Evolutionary conservation across 2,113 vertebrate genomes (phyloP).

Genomic region (Anarhynchus alexandrinus): DNA sequence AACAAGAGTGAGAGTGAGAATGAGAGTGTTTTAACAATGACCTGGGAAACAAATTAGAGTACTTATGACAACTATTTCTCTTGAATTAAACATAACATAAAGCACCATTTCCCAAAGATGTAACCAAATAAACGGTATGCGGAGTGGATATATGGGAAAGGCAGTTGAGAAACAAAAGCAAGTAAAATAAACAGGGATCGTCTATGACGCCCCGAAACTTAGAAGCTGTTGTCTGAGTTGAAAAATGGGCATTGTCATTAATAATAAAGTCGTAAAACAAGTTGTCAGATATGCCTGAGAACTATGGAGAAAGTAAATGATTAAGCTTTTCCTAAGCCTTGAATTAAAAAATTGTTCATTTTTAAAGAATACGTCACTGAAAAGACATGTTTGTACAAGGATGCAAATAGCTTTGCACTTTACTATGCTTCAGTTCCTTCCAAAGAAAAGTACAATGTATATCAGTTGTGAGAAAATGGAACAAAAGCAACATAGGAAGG

Average conservation of each 20-base stretch:
- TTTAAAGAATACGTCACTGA: not conserved
- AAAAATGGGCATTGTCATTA: not conserved
- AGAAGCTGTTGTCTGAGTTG: not conserved
- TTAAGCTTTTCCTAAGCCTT: not conserved
- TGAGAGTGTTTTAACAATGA: not conserved
- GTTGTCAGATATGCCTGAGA: not conserved
- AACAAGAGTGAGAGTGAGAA: not conserved
- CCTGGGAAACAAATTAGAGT: not conserved
- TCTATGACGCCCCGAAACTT: not conserved
- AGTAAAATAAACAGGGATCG: not conserved
- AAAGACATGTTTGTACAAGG: not conserved
- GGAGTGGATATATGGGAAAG: not conserved
- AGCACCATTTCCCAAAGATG: not conserved
- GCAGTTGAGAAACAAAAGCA: not conserved
- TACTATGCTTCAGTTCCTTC: not conserved
- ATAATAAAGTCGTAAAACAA: not conserved
- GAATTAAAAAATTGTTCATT: not conserved
- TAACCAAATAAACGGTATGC: not conserved
- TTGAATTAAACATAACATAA: not conserved
- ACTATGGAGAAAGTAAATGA: not conserved
- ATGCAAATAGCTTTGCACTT: not conserved
- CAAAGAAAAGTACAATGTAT: not conserved
- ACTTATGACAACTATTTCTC: not conserved
- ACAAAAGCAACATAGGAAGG: not conserved
- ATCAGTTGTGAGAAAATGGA: not conserved